phyloP scores from a whole-genome alignment of 2,113 vertebrate genomes.

The Gallinago jamesoni region DNA sequence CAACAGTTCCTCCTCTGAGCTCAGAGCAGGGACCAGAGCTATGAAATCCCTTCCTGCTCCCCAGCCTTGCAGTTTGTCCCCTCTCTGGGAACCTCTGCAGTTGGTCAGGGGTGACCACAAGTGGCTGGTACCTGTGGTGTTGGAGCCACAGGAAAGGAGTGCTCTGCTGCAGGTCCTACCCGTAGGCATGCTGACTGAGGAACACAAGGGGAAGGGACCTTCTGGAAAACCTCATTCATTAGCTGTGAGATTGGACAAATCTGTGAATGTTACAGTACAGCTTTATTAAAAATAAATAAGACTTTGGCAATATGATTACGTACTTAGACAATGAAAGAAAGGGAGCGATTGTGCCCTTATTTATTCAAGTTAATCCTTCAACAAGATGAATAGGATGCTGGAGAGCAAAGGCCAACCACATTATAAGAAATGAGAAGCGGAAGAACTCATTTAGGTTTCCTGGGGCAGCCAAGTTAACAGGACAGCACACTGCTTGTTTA shows the following conservation, averaged over 20 bases:
- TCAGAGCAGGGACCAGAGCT: neutral
- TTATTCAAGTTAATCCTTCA: neutral
- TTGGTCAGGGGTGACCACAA: neutral
- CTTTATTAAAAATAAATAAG: neutral
- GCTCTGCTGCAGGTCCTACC: neutral
- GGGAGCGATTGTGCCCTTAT: neutral
- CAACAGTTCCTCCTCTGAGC: neutral
- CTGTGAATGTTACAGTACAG: neutral
- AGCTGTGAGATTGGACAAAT: neutral
- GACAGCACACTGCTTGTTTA: neutral
- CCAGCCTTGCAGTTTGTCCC: neutral
- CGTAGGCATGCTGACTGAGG: neutral
- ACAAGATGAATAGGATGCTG: neutral
- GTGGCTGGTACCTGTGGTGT: neutral
- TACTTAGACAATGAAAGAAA: neutral
- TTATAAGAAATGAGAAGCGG: neutral
- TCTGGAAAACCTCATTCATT: neutral
- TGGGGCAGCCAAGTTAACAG: neutral
- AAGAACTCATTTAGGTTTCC: neutral
- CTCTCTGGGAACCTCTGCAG: neutral
- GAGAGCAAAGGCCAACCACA: neutral
- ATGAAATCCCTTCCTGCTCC: neutral
- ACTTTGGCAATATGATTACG: fast-evolving
- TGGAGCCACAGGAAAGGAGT: neutral
- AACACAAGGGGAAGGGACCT: neutral